Base-by-base conservation (phyloP, 2,113 vertebrate species). In the Albula glossodonta region DNA sequence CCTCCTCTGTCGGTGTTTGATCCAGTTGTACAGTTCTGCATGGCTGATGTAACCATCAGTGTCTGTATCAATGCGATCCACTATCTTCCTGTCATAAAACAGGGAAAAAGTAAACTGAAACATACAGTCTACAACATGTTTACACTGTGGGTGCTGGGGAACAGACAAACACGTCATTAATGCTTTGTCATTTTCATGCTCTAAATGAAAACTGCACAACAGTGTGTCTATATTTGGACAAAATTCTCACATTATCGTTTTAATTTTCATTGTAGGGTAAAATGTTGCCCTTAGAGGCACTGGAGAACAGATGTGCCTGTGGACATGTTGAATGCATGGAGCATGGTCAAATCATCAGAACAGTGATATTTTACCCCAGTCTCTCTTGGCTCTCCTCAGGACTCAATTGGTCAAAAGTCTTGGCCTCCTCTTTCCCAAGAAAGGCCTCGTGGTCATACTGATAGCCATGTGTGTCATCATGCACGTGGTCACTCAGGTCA, bases 371-470 rank as follows among this genome's bases (percentile, higher is more conserved):
- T 91, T 96, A 98, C 97, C 95, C 97, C 13, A 98, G 88, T 53
- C 93, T 95, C 25, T 94, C 94, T 91, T 95, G 95, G 94, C 97
- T 98, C 91, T 98, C 97, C 87, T 97, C 97, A 0, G 97, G 96
- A 25, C 92, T 97, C 80, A 98, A 95, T 89, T 98, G 96, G 91
- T 98, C 97, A 48, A 98, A 98, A 41, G 96, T 97, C 92, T 97
- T 97, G 60, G 97, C 95, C 78, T 97, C 96, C 53, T 98, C 97
- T 85, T 96, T 96, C 81, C 97, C 97, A 89, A 98, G 93, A 81
- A 98, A 98, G 83, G 97, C 97, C 86, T 98, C 97, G 1, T 98
- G 97, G 94, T 98, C 97, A 2, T 97, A 97, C 88, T 96, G 94
- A 90, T 90, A 96, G 81, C 94, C 93, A 0, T 95, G 92, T 10